Evolutionary conservation across 2,113 vertebrate species (phyloP).

Genomic region (Prunella himalayana): DNA sequence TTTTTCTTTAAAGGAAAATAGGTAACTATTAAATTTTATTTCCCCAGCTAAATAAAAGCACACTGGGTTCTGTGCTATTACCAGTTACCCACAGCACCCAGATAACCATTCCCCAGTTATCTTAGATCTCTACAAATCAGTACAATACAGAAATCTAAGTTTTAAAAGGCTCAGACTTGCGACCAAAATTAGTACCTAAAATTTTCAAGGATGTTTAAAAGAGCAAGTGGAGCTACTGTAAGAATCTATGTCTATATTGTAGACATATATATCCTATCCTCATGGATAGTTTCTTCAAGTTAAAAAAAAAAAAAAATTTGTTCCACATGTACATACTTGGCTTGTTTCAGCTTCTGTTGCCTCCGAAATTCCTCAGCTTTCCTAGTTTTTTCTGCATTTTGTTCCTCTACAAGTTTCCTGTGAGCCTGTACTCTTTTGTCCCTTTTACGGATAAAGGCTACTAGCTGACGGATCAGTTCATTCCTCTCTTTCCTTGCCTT

Average conservation of each 20-base stretch:
- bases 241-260: not conserved
- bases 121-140: not conserved
- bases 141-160: not conserved
- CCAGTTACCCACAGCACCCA: not conserved
- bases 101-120: not conserved
- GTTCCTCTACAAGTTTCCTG: conserved; percentile 77
- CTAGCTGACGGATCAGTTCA: conserved; percentile 88
- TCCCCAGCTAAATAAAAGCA: not conserved
- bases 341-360: conserved; percentile 87
- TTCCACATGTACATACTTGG: conserved; percentile 75
- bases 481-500: conserved; percentile 89
- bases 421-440: conserved; percentile 93
- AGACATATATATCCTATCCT: too few relatives aligned
- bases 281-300: not conserved
- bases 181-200: not conserved
- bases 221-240: not conserved
- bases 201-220: not conserved
- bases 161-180: not conserved
- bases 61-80: not conserved
- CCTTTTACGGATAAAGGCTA: conserved; percentile 90
- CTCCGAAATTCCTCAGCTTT: conserved; percentile 85
- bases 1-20: not conserved
- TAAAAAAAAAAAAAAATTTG: not conserved
- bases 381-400: conserved; percentile 88
- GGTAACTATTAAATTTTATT: not conserved